Conservation (phyloP, 1,140 invertebrate species). For the Galleria mellonella region DNA sequence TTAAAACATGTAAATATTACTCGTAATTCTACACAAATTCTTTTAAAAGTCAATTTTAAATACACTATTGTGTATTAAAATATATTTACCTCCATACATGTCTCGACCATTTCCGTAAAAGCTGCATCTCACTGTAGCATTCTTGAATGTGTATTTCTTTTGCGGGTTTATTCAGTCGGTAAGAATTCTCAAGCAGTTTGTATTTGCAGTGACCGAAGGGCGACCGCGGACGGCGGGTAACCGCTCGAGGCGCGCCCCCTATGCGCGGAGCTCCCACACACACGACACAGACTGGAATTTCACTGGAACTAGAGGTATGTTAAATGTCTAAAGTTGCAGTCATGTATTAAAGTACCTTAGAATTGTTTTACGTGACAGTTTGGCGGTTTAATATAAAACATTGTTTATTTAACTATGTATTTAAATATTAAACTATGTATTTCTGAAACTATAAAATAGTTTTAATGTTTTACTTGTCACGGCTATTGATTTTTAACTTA, state of each 20-base stretch:
- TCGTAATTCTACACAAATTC: no score
- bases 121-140: no score
- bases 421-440: constrained; percentile 12
- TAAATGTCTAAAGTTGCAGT: not conserved
- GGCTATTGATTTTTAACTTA: no score
- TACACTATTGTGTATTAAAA: no score
- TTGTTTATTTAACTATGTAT: constrained; percentile 8
- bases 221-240: constrained; percentile 32
- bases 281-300: constrained; percentile 65
- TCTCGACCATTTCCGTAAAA: no score
- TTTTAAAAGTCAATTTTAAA: no score
- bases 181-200: constrained; percentile 6
- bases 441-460: no score
- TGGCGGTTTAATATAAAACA: not conserved
- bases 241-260: constrained; percentile 52
- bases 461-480: no score
- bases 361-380: no score
- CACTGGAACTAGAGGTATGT: constrained; percentile 57
- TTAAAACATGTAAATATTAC: no score
- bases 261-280: constrained; percentile 44
- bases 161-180: not conserved
- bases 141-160: not conserved
- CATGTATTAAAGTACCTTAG: no score
- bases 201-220: constrained; percentile 37
- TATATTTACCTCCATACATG: no score